phyloP scores from a whole-genome alignment of 2,113 vertebrate species.

The Antechinus stuartii region DNA sequence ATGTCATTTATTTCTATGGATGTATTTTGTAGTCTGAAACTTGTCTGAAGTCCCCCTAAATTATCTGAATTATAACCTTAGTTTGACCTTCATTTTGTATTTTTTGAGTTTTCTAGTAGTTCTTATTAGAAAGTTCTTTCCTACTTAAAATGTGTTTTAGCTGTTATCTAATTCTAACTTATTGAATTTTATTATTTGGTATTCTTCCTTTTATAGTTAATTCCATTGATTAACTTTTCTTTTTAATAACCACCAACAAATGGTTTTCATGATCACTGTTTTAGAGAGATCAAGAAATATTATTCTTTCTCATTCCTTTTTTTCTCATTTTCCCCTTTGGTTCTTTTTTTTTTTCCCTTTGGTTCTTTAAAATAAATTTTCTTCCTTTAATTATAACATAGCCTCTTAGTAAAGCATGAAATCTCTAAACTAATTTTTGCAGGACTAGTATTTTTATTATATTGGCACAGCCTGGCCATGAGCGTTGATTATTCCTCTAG shows the following conservation, averaged over 20 bases:
- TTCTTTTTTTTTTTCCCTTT: neutral
- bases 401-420: neutral
- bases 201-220: neutral
- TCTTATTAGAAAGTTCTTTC: neutral
- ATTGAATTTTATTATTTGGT: neutral
- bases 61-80: neutral
- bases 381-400: neutral
- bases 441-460: neutral
- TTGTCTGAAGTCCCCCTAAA: neutral
- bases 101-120: neutral
- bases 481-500: neutral
- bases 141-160: neutral
- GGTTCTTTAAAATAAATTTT: neutral
- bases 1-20: neutral
- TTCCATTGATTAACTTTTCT: neutral
- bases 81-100: neutral
- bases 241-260: neutral
- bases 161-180: no score
- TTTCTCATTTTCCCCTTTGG: neutral
- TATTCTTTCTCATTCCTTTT: neutral
- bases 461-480: neutral
- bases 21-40: neutral
- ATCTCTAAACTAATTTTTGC: neutral
- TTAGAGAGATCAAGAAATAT: neutral
- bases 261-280: neutral